Evolutionary conservation across 2,888 invertebrate genomes (phyloP).

Genomic region (Mycalesis mineus): DNA sequence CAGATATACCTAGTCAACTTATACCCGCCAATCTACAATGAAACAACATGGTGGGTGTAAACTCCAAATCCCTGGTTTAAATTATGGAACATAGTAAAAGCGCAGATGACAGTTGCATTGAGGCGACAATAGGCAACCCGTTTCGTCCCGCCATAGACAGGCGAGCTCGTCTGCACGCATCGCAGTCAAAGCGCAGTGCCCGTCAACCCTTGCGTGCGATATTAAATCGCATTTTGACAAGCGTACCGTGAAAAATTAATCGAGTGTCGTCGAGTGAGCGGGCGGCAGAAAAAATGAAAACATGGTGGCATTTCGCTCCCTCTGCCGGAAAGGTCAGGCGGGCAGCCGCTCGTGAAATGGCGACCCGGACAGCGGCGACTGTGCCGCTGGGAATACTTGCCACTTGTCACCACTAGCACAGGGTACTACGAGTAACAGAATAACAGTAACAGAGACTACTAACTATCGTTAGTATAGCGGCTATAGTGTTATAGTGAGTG

Average conservation of each 20-base stretch:
- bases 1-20: too few relatives aligned
- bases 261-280: constrained; percentile 70
- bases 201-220: constrained; percentile 58
- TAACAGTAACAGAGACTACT: too few relatives aligned
- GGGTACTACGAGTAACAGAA: not conserved
- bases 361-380: constrained; percentile 49
- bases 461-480: too few relatives aligned
- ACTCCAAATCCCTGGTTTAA: too few relatives aligned
- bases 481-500: too few relatives aligned
- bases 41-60: too few relatives aligned
- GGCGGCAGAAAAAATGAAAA: constrained; percentile 63
- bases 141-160: constrained; percentile 18
- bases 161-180: constrained; percentile 45
- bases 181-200: constrained; percentile 64
- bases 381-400: constrained; percentile 48
- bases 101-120: not conserved
- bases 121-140: constrained; percentile 11
- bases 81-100: too few relatives aligned
- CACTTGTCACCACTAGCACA: constrained; percentile 27
- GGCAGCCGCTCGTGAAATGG: constrained; percentile 72
- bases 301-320: constrained; percentile 74
- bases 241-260: constrained; percentile 78
- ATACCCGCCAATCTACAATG: too few relatives aligned
- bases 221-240: constrained; percentile 78
- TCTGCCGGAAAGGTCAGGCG: constrained; percentile 69